These are phyloP conservation scores for Toxotes jaculatrix DNA, from an alignment of 2,113 vertebrate species.

Conservation along the genomic window DNA sequence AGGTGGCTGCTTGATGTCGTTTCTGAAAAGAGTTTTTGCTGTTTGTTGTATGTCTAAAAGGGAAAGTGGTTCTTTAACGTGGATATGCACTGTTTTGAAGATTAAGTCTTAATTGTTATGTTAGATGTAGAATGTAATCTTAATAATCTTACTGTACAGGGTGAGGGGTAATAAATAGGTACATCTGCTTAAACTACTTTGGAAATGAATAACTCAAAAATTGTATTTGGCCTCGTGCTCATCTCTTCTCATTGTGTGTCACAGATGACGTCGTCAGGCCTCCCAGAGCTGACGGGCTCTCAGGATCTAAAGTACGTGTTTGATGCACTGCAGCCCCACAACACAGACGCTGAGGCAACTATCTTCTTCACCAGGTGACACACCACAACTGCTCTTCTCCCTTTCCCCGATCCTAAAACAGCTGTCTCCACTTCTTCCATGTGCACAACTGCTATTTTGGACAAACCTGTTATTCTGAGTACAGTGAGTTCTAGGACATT, in stretches of 20 bases:
- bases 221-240: neutral
- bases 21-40: neutral
- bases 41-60: neutral
- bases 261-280: slow-evolving; percentile 96
- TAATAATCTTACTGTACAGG: neutral
- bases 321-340: slow-evolving; percentile 96
- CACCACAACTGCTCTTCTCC: neutral
- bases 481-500: neutral
- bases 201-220: neutral
- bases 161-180: neutral
- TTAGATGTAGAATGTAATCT: neutral
- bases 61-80: too few species aligned
- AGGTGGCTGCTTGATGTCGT: neutral
- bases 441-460: slow-evolving; percentile 1
- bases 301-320: slow-evolving; percentile 97
- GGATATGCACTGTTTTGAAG: too few species aligned
- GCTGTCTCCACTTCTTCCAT: neutral
- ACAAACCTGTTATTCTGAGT: neutral
- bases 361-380: slow-evolving; percentile 97
- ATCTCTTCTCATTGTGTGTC: neutral
- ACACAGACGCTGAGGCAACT: slow-evolving; percentile 96
- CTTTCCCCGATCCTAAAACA: neutral
- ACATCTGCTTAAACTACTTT: neutral
- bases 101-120: neutral
- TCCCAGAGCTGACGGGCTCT: slow-evolving; percentile 92